These are phyloP conservation scores for Leptopilina boulardi DNA, from an alignment of 1,140 invertebrate genomes.

Conservation along the genomic window DNA sequence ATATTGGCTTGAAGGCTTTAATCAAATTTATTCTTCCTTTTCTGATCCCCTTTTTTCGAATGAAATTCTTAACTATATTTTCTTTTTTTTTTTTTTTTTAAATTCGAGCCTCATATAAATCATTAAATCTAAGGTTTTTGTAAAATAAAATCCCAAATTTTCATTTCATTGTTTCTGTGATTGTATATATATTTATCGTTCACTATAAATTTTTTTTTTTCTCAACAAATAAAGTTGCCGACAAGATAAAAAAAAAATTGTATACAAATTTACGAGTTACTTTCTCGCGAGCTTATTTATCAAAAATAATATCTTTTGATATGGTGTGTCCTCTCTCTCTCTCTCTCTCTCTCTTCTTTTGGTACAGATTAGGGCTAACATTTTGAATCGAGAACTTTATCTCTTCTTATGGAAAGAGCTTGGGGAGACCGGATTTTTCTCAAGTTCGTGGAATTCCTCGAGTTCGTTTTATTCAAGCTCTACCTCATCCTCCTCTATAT, in stretches of 20 bases:
- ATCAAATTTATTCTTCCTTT: constrained; percentile 50
- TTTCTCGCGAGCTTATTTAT: constrained; percentile 28
- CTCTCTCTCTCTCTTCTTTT: constrained; percentile 9
- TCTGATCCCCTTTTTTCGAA: constrained; percentile 20
- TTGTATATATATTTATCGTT: too few species aligned
- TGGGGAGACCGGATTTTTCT: constrained; percentile 25
- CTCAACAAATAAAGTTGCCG: not conserved
- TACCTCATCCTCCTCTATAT: not conserved
- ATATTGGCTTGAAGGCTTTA: constrained; percentile 26
- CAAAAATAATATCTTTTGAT: constrained; percentile 23
- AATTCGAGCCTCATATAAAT: too few species aligned
- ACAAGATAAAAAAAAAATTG: constrained; percentile 30
- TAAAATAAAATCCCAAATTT: not conserved
- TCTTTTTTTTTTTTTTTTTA: constrained; percentile 29
- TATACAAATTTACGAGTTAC: constrained; percentile 24
- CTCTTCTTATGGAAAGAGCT: constrained; percentile 30
- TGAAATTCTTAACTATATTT: constrained; percentile 10
- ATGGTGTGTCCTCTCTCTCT: not conserved
- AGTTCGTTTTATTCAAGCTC: constrained; percentile 29
- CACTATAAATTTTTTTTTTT: constrained; percentile 1
- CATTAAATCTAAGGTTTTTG: too few species aligned
- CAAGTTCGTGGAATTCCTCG: constrained; percentile 31
- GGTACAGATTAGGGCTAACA: not conserved
- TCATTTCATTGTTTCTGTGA: constrained; percentile 21
- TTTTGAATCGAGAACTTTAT: constrained; percentile 14